Evolutionary conservation across 2,888 invertebrate genomes (phyloP).

Genomic region (Drosophila trichaetosa): DNA sequence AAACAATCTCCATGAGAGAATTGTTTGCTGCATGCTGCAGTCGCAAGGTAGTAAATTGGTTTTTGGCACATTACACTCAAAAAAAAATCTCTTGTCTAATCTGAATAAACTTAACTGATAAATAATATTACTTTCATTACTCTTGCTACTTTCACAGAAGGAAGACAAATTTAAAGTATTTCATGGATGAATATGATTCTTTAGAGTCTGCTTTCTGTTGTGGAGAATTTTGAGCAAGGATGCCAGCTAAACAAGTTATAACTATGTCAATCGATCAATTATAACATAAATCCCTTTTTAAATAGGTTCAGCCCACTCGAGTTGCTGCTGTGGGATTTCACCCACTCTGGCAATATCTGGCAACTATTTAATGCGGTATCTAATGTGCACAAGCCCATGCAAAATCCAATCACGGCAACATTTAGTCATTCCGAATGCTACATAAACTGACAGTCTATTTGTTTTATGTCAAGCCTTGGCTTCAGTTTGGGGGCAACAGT

Average conservation of each 20-base stretch:
- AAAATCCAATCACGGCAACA: constrained; percentile 68
- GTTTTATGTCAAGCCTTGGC: constrained; percentile 71
- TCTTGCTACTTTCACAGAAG: not conserved
- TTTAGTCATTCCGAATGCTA: constrained; percentile 77
- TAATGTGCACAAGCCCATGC: constrained; percentile 50
- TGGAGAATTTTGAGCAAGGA: not conserved
- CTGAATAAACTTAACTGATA: not conserved
- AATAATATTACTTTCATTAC: not conserved
- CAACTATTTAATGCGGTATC: constrained; percentile 49
- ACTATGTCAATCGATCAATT: not conserved
- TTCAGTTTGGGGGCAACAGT: constrained; percentile 45
- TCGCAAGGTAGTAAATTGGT: too few species aligned
- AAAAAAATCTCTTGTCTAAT: not conserved
- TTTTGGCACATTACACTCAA: too few species aligned
- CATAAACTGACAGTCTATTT: constrained; percentile 78
- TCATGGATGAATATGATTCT: not conserved
- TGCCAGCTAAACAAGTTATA: not conserved
- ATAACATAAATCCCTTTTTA: not conserved
- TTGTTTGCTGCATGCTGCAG: not conserved
- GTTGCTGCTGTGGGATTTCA: constrained; percentile 15
- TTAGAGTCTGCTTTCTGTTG: not conserved
- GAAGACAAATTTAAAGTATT: not conserved
- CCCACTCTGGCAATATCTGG: constrained; percentile 31
- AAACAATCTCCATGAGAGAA: not conserved
- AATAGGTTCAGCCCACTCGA: constrained; percentile 14